Conservation (phyloP, 2,888 invertebrate species). For the Branchipolynoe longqiensis region DNA sequence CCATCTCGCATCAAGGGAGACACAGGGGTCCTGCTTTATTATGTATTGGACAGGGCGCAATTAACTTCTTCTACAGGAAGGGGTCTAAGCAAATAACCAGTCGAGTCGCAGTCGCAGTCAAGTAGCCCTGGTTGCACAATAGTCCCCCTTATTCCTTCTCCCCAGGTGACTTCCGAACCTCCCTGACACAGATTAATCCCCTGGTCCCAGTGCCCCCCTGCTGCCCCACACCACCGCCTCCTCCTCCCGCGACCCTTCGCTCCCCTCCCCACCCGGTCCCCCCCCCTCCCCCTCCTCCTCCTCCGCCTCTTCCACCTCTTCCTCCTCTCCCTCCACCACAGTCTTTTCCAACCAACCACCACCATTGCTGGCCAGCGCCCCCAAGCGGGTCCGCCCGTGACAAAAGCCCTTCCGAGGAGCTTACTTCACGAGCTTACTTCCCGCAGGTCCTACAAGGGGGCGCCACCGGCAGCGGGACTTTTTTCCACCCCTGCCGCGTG, state of each 20-base stretch:
- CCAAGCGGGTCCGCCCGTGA: too few species aligned
- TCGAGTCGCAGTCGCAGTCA: neutral
- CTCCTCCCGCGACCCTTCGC: too few species aligned
- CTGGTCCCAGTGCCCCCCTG: neutral
- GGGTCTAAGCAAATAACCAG: neutral
- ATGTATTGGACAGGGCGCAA: slow-evolving; percentile 11
- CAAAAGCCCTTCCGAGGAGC: neutral
- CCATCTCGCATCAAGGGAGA: slow-evolving; percentile 8
- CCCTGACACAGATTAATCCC: neutral
- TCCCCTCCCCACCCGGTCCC: too few species aligned
- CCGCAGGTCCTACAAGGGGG: neutral
- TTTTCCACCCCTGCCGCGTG: slow-evolving; percentile 2
- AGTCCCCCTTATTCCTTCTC: neutral
- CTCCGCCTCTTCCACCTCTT: too few species aligned
- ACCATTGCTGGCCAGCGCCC: too few species aligned
- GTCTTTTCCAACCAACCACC: too few species aligned
- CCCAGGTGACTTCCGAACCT: neutral
- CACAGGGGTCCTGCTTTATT: neutral
- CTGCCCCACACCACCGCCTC: neutral
- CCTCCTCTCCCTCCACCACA: too few species aligned
- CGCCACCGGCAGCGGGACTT: slow-evolving; percentile 42
- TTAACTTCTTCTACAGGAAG: slow-evolving; percentile 21
- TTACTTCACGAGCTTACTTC: too few species aligned
- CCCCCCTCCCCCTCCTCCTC: too few species aligned
- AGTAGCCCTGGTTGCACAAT: neutral